Conservation (phyloP, 2,797 vertebrate genomes). For the Schizopygopsis malacanthus region DNA sequence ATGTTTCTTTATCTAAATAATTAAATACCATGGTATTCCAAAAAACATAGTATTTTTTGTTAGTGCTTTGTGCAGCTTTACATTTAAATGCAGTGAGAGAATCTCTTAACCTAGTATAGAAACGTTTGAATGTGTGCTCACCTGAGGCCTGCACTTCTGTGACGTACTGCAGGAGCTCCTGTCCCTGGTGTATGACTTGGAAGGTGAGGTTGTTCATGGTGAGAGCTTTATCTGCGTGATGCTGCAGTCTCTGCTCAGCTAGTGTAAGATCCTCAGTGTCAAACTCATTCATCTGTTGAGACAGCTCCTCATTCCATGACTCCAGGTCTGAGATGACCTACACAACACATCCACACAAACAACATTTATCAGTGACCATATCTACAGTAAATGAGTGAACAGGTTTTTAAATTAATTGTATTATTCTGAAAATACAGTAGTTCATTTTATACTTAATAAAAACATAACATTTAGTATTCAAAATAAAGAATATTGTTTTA, state of each 20-base stretch:
- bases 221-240: constrained; percentile 96
- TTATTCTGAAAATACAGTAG: not conserved
- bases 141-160: constrained; percentile 97
- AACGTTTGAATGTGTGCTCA: constrained; percentile 67
- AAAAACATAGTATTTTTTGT: not conserved
- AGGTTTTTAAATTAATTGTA: not conserved
- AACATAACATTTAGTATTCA: too few relatives aligned
- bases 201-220: constrained; percentile 99
- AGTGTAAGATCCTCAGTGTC: constrained; percentile 96
- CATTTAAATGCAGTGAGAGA: not conserved
- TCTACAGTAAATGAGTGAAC: not conserved
- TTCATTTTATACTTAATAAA: not conserved
- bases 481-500: not conserved
- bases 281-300: constrained; percentile 94
- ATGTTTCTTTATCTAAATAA: not conserved
- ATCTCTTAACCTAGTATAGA: not conserved
- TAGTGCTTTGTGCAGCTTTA: not conserved
- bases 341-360: constrained; percentile 9
- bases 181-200: constrained; percentile 97
- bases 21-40: not conserved
- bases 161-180: constrained; percentile 95
- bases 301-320: constrained; percentile 97
- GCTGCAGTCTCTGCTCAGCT: constrained; percentile 94
- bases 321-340: constrained; percentile 98
- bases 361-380: not conserved